Evolutionary conservation across 1,140 invertebrate genomes (phyloP), one percentile per base, ranked within the genome.

Genomic region (Forficula auricularia): DNA sequence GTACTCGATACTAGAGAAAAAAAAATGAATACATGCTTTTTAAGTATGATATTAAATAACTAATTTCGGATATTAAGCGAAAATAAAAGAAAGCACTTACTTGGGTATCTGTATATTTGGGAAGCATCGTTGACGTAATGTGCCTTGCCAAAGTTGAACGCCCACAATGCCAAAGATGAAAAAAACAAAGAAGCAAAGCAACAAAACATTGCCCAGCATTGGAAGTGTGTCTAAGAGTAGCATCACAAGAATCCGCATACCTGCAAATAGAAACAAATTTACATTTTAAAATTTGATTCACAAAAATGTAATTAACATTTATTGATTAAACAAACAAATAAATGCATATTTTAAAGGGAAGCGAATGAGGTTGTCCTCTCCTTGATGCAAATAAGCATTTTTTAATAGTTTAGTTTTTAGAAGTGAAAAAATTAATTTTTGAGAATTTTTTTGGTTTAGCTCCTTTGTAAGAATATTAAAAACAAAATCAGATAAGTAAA

Each of bases 111-210:
- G 65, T 46, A 81, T 68, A 58, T 78, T 72, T 14, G 69, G 69
- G 57, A 85, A 90, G 61, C 94, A 98, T 33, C 94, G 72, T 58
- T 97, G 90, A 42, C 91, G 67, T 27, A 98, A 66, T 27, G 97
- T 84, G 3, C 95, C 95, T 55, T 95, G 87, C 96, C 96, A 99
- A 9, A 99, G 70, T 62, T 99, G 96, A 10, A 99, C 96, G 1
- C 95, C 96, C 46, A 99, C 86, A 56, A 99, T 99, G 36, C 96
- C 95, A 60, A 99, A 99, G 59, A 98, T 98, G 73, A 99, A 99
- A 75, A 99, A 99, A 31, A 98, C 94, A 69, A 99, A 99, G 71
- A 99, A 99, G 67, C 95, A 98, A 32, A 99, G 68, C 32, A 99
- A 71, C 41, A 99, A 70, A 19, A 98, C 96, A 64, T 98, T 98